These are phyloP conservation scores for Syrista parreyssii DNA, from an alignment of 2,888 invertebrate species.

Conservation along the genomic window DNA sequence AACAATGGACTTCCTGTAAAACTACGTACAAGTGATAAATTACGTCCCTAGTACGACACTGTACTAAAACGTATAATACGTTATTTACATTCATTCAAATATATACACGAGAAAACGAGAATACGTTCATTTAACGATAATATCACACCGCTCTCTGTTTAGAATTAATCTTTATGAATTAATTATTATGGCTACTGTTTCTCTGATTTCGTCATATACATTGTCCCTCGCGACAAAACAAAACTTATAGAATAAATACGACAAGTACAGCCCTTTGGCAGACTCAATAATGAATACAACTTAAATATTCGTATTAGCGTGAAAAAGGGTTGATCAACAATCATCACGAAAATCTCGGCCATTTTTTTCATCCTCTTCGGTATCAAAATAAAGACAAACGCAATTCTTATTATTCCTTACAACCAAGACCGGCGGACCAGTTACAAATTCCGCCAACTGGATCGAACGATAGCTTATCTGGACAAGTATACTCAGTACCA, in stretches of 20 bases:
- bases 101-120: conserved; percentile 34
- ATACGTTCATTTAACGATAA: conserved; percentile 46
- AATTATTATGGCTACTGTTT: neutral
- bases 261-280: neutral
- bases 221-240: neutral
- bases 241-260: neutral
- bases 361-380: neutral
- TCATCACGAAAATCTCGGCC: neutral
- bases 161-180: conserved; percentile 23
- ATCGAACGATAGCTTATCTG: conserved; percentile 86
- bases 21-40: neutral
- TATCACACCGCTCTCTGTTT: conserved; percentile 50
- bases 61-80: neutral
- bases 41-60: neutral
- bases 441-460: conserved; percentile 92
- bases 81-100: conserved; percentile 45
- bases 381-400: neutral
- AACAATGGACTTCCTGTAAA: neutral
- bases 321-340: neutral
- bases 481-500: conserved; percentile 92
- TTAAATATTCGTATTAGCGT: conserved; percentile 6
- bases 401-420: conserved; percentile 69
- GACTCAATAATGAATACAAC: conserved; percentile 15
- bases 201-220: neutral
- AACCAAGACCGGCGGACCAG: conserved; percentile 86